phyloP scores from a whole-genome alignment of 2,888 invertebrate species.

The Coenonympha glycerion region DNA sequence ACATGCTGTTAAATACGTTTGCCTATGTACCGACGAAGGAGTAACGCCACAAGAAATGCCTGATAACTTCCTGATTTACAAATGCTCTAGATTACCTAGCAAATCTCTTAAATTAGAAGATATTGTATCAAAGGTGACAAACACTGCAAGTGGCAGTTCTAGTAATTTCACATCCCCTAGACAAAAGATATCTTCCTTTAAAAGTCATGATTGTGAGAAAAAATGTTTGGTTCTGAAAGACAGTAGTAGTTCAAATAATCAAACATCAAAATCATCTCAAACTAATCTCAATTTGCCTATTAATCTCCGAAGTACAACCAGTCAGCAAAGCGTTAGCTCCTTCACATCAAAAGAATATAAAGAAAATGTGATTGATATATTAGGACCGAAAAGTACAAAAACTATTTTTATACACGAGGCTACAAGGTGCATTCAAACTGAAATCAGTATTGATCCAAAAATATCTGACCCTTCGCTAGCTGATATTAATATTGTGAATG shows the following conservation, averaged over 20 bases:
- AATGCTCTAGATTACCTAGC: conserved; percentile 47
- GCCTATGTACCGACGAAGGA: conserved; percentile 47
- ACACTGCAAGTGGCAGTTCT: conserved; percentile 16
- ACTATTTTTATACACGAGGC: conserved; percentile 37
- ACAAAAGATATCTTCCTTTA: conserved; percentile 18
- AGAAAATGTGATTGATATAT: conserved; percentile 8
- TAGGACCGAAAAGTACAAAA: conserved; percentile 6
- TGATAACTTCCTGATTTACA: conserved; percentile 52
- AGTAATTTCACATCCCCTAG: conserved; percentile 22
- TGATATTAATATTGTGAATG: conserved; percentile 52
- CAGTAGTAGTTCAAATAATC: conserved; percentile 20
- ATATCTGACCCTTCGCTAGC: conserved; percentile 57
- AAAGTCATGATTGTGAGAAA: conserved; percentile 23
- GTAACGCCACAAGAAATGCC: conserved; percentile 34
- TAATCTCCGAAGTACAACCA: conserved; percentile 33
- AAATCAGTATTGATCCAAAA: conserved; percentile 63
- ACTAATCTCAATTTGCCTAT: conserved; percentile 44
- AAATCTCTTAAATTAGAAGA: conserved; percentile 38
- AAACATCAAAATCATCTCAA: conserved; percentile 53
- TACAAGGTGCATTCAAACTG: conserved; percentile 60
- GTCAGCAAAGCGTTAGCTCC: conserved; percentile 32
- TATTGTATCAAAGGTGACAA: conserved; percentile 20
- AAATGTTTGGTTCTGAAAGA: conserved; percentile 24
- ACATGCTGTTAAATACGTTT: conserved; percentile 50
- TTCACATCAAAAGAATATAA: conserved; percentile 26